Conservation (phyloP, 92 coral and sea anemone genomes). For the Pocillopora meandrina region DNA sequence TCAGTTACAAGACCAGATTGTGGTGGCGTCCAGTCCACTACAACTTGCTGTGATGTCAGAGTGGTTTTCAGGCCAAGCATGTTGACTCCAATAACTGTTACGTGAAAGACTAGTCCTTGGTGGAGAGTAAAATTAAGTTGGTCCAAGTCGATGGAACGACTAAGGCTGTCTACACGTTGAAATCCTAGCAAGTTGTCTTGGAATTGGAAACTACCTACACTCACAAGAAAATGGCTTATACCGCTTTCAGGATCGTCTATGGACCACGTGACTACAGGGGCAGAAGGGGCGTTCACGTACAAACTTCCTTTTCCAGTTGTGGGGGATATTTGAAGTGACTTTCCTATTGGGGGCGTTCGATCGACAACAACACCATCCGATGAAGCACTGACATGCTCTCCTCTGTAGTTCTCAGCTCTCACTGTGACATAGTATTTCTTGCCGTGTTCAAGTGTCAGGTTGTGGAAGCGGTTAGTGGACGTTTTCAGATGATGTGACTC, state of each 20-base stretch:
- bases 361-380: slow-evolving; percentile 97
- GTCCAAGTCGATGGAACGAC: slow-evolving; percentile 73
- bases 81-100: slow-evolving; percentile 80
- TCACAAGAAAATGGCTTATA: slow-evolving; percentile 71
- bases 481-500: slow-evolving; percentile 57
- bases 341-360: slow-evolving; percentile 79
- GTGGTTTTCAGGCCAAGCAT: slow-evolving; percentile 83
- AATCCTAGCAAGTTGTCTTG: slow-evolving; percentile 77
- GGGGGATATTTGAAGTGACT: slow-evolving; percentile 64
- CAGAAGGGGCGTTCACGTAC: slow-evolving; percentile 63
- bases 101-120: slow-evolving; percentile 74
- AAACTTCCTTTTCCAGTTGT: slow-evolving; percentile 68
- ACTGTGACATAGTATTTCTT: slow-evolving; percentile 86
- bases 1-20: slow-evolving; percentile 76
- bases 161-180: slow-evolving; percentile 52
- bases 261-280: slow-evolving; percentile 90
- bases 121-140: slow-evolving; percentile 73
- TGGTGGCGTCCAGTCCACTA: slow-evolving; percentile 95
- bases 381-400: slow-evolving; percentile 73
- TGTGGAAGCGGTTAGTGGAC: slow-evolving; percentile 78
- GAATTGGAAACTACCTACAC: slow-evolving; percentile 75
- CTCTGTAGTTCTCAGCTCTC: slow-evolving; percentile 75
- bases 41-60: slow-evolving; percentile 84
- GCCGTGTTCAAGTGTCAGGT: slow-evolving; percentile 84
- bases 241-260: slow-evolving; percentile 90